Evolutionary conservation across 2,113 vertebrate genomes (phyloP), one percentile per base, ranked within the genome.

Genomic region (Rissa tridactyla): DNA sequence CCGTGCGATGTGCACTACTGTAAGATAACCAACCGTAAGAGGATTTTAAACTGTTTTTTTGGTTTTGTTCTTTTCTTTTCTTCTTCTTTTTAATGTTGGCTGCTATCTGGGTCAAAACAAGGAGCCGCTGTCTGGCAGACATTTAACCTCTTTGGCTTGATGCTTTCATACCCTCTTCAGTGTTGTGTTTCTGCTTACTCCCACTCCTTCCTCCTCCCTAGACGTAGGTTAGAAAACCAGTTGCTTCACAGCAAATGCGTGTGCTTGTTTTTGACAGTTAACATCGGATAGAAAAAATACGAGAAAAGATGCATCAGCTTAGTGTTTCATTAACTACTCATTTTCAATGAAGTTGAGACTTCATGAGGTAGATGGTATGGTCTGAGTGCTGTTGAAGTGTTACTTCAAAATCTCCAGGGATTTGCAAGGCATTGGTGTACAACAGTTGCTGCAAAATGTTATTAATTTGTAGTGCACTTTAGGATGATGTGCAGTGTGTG

Each of bases 151-250:
- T 87, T 79, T 65, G 81, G 81, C 83, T 69, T 32, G 30, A 44
- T 61, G 61, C 57, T 95, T 97, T 93, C 78, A 30, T 88, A 34
- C 38, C 30, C 32, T 75, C 34, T 61, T 65, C 46, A 0, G 1
- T 85, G 44, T 65, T 80, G 36, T 91, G 70, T 85, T 93, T 90
- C 93, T 96, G 75, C 85, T 85, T 91, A 87, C 96, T 94, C 96
- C 96, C 84, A 94, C 96, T 94, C 49, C 85, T 95, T 97, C 96
- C 96, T 96, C 82, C 78, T 94, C 62, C 27, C 54, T 85, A 61
- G 61, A 58, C 82, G 66, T 49, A 93, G 70, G 52, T 95, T 94
- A 82, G 79, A 85, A 94, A 90, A 92, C 42, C 54, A 80, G 66
- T 69, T 96, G 77, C 57, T 87, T 92, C 55, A 55, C 51, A 73